These are phyloP conservation scores for Equus quagga DNA, from an alignment of 2,113 vertebrate species.

Conservation along the genomic window DNA sequence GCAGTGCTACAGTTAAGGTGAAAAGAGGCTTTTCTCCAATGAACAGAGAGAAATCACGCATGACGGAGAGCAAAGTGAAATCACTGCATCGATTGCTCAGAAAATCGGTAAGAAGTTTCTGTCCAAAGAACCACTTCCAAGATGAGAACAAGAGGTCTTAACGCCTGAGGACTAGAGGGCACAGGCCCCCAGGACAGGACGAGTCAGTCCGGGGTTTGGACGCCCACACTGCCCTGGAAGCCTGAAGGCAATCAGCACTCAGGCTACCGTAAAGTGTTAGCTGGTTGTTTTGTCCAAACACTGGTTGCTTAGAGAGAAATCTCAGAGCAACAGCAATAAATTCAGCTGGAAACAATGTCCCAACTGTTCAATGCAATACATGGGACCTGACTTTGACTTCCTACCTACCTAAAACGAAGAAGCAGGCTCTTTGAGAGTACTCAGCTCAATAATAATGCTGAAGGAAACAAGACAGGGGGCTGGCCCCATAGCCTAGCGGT, in stretches of 20 bases:
- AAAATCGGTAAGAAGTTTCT: constrained; percentile 77
- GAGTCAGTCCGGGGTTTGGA: constrained; percentile 61
- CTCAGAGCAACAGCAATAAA: constrained; percentile 80
- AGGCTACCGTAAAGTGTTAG: constrained; percentile 79
- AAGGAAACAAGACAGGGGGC: not conserved
- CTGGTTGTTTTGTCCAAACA: constrained; percentile 79
- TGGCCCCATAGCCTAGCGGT: too few relatives aligned
- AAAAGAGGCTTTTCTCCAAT: constrained; percentile 47
- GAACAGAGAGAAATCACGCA: constrained; percentile 34
- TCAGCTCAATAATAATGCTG: constrained; percentile 50
- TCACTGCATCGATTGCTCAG: constrained; percentile 64
- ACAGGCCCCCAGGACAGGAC: constrained; percentile 36
- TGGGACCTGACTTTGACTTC: constrained; percentile 41
- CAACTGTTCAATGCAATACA: constrained; percentile 79
- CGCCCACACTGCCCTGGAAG: constrained; percentile 65
- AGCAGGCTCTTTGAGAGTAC: constrained; percentile 59
- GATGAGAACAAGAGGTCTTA: constrained; percentile 63
- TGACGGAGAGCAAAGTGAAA: constrained; percentile 73
- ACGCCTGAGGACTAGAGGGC: constrained; percentile 67
- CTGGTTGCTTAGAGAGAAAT: constrained; percentile 75
- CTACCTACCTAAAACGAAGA: constrained; percentile 65
- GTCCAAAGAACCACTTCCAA: constrained; percentile 69
- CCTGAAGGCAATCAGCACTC: constrained; percentile 75
- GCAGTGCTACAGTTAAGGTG: not conserved
- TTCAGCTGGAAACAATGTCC: constrained; percentile 80